These are phyloP conservation scores for Drosophila kohkoa DNA, from an alignment of 1,140 invertebrate genomes.

Conservation along the genomic window DNA sequence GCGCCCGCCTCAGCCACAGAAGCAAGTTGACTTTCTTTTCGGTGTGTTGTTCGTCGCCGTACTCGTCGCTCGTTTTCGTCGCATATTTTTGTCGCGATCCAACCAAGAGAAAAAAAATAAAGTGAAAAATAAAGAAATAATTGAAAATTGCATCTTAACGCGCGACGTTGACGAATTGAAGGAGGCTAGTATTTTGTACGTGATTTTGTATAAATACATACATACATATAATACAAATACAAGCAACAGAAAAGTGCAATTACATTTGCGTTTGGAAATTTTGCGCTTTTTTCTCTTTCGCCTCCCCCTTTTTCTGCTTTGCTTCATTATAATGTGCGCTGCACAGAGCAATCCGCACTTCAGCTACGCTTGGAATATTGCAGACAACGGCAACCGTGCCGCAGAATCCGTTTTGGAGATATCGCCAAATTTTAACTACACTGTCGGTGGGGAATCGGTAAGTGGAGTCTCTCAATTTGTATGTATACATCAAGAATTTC, in stretches of 20 bases:
- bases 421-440: conserved; percentile 85
- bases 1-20: conserved; percentile 74
- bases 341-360: conserved; percentile 84
- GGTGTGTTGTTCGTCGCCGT: conserved; percentile 62
- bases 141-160: conserved; percentile 52
- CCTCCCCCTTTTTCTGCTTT: conserved; percentile 59
- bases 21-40: conserved; percentile 82
- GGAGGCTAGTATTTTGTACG: conserved; percentile 82
- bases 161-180: conserved; percentile 60
- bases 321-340: conserved; percentile 81
- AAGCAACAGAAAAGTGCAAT: conserved; percentile 82
- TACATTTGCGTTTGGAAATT: conserved; percentile 83
- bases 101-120: conserved; percentile 12
- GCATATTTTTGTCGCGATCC: conserved; percentile 69
- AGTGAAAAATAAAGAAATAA: conserved; percentile 55
- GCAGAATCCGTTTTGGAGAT: conserved; percentile 84
- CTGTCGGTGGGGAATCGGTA: conserved; percentile 84
- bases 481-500: conserved; percentile 53
- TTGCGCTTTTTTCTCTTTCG: conserved; percentile 82
- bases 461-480: conserved; percentile 59
- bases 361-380: conserved; percentile 84
- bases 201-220: conserved; percentile 78
- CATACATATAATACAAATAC: conserved; percentile 79
- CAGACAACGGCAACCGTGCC: conserved; percentile 80
- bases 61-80: conserved; percentile 61